A percentile compares a stretch with the other conserved stretches of the same genome.
Evolutionary conservation across 2,797 vertebrate species (phyloP).

Genomic region (Lutjanus argentimaculatus): DNA sequence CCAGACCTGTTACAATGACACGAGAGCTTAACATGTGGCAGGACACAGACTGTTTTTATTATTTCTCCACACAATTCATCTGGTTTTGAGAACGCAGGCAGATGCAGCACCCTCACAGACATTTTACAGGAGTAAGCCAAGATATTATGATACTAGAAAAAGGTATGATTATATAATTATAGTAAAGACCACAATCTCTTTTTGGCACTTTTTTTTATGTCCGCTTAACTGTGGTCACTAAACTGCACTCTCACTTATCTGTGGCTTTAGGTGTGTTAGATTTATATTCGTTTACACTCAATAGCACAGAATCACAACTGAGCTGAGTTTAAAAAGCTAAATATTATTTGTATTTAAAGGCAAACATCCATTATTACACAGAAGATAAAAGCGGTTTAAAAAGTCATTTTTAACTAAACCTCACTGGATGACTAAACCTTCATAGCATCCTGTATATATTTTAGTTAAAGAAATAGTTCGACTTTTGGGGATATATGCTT

Average conservation of each 20-base stretch:
- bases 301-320: constrained; percentile 21
- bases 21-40: neutral
- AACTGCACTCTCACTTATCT: constrained; percentile 20
- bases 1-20: constrained; percentile 51
- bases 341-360: neutral
- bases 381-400: neutral
- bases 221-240: constrained; percentile 25
- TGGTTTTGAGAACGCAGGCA: neutral
- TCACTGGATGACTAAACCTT: too few relatives aligned
- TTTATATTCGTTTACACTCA: constrained; percentile 44
- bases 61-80: neutral
- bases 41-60: neutral
- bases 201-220: constrained; percentile 30
- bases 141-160: constrained; percentile 11
- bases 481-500: too few relatives aligned
- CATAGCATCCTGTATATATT: neutral
- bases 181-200: constrained; percentile 2
- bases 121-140: constrained; percentile 55
- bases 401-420: neutral
- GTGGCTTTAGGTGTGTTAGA: constrained; percentile 19
- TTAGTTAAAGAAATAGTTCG: neutral
- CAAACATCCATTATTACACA: neutral
- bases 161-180: constrained; percentile 22
- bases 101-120: constrained; percentile 1
- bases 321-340: constrained; percentile 10